Conservation (phyloP, 1,140 invertebrate species). For the Anthonomus grandis region DNA sequence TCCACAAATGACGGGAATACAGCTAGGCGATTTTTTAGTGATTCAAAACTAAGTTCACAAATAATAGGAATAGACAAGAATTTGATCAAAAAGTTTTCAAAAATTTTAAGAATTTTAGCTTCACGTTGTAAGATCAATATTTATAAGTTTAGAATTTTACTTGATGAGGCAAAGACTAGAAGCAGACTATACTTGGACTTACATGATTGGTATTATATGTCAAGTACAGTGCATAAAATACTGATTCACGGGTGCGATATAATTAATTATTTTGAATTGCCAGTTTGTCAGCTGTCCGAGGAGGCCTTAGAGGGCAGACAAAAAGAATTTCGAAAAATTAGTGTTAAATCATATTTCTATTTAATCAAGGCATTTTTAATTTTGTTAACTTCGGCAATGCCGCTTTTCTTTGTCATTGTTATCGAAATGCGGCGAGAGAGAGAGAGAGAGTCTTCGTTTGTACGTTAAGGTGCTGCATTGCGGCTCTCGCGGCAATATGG, state of each 20-base stretch:
- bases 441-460: too few species aligned
- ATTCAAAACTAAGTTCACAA: constrained; percentile 5
- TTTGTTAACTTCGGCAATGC: too few species aligned
- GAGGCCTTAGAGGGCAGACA: background rate
- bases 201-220: too few species aligned
- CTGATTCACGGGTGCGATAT: constrained; percentile 10
- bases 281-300: too few species aligned
- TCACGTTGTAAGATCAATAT: constrained; percentile 5
- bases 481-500: too few species aligned
- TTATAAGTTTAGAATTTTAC: background rate
- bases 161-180: background rate
- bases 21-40: constrained; percentile 3
- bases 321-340: constrained; percentile 1
- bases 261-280: background rate
- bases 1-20: constrained; percentile 9
- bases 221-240: constrained; percentile 4
- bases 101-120: constrained; percentile 6
- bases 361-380: too few species aligned
- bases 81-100: constrained; percentile 1
- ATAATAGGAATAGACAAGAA: constrained; percentile 8
- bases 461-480: too few species aligned
- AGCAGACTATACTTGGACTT: background rate
- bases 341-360: too few species aligned
- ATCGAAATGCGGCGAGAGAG: too few species aligned
- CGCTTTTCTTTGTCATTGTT: too few species aligned